Evolutionary conservation across 1,140 invertebrate genomes (phyloP).

Genomic region (Cyclina sinensis): DNA sequence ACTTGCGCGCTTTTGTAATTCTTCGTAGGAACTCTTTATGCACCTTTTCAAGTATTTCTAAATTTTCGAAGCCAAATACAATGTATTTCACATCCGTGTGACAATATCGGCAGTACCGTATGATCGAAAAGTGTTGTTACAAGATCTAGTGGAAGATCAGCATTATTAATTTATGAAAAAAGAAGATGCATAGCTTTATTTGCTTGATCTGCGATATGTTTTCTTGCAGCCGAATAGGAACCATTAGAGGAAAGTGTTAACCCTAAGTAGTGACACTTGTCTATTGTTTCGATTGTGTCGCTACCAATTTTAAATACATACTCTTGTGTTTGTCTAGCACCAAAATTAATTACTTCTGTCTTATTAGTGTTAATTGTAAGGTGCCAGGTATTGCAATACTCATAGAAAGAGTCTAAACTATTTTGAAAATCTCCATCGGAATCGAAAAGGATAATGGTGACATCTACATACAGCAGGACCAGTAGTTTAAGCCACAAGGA

Average conservation of each 20-base stretch:
- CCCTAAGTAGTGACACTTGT: constrained; percentile 29
- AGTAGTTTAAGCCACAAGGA: neutral
- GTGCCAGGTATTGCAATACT: neutral
- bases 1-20: constrained; percentile 15
- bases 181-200: constrained; percentile 45
- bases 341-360: neutral
- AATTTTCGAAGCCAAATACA: constrained; percentile 41
- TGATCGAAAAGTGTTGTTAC: constrained; percentile 23
- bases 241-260: constrained; percentile 18
- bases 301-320: constrained; percentile 12
- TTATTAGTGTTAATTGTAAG: neutral
- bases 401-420: no score
- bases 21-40: constrained; percentile 29
- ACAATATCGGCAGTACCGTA: constrained; percentile 20
- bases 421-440: no score
- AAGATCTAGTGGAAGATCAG: constrained; percentile 17
- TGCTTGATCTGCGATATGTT: constrained; percentile 34
- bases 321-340: neutral
- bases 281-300: neutral
- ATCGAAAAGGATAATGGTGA: neutral
- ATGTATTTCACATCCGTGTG: constrained; percentile 21
- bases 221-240: constrained; percentile 6
- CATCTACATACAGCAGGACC: neutral
- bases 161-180: neutral
- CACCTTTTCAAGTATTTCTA: constrained; percentile 3